Percentiles rank a stretch among this genome's conserved stretches.
Conservation (phyloP, 2,113 vertebrate genomes). For the Patagioenas fasciata region DNA sequence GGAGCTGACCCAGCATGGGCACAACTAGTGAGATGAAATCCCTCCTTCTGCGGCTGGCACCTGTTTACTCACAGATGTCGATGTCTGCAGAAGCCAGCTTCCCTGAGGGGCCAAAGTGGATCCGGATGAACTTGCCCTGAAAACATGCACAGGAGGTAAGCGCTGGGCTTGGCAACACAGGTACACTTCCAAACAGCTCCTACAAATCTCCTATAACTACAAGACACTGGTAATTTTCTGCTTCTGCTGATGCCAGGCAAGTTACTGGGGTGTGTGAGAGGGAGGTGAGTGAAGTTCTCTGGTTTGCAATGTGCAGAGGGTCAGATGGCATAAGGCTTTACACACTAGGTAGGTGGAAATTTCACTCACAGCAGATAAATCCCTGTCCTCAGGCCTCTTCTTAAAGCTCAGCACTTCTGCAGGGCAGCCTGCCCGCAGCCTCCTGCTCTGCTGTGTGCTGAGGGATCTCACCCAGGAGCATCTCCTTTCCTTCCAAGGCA, state of each 20-base stretch:
- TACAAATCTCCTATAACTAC: not conserved
- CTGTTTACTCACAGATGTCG: slow-evolving; percentile 87
- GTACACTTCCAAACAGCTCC: not conserved
- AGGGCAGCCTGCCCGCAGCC: not conserved
- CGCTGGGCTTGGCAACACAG: not conserved
- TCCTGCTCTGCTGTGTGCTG: not conserved
- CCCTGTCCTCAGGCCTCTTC: not conserved
- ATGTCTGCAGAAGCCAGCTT: slow-evolving; percentile 92
- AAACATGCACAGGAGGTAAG: not conserved
- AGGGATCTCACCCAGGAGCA: not conserved
- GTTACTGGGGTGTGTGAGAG: not conserved
- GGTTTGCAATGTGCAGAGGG: not conserved
- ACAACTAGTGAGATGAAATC: not conserved
- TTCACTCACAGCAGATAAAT: not conserved
- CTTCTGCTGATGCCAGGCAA: not conserved
- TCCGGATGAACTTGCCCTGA: slow-evolving; percentile 94
- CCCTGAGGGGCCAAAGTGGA: slow-evolving; percentile 91
- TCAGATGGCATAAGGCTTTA: not conserved
- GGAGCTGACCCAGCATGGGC: not conserved
- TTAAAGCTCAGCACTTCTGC: not conserved
- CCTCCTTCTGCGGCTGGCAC: not conserved
- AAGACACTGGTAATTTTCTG: not conserved
- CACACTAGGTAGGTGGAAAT: not conserved
- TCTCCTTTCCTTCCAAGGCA: not conserved
- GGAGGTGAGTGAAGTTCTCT: not conserved